Evolutionary conservation across 2,888 invertebrate genomes (phyloP).

Genomic region (Tolmerus cingulatus): DNA sequence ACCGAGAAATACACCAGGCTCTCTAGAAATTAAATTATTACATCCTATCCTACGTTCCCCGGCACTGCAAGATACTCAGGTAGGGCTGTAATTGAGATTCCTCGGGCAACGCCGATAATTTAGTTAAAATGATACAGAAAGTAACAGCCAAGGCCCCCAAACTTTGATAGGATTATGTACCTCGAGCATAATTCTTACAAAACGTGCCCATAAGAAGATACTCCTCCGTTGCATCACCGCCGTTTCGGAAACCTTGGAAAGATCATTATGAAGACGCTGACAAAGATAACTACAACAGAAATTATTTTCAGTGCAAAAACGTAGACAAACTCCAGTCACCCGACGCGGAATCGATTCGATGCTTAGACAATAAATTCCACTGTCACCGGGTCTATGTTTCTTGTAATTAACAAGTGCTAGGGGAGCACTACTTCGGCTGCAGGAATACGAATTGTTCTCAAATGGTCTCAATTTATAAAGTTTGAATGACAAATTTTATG

Average conservation of each 20-base stretch:
- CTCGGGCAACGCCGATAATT: not conserved
- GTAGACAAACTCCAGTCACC: not conserved
- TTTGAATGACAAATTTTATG: slow-evolving; percentile 41
- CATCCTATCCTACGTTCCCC: not conserved
- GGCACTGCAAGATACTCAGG: not conserved
- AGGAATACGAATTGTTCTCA: slow-evolving; percentile 34
- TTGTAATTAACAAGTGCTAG: slow-evolving; percentile 38
- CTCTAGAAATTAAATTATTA: slow-evolving; percentile 7
- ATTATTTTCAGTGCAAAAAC: not conserved
- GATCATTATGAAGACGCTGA: slow-evolving; percentile 11
- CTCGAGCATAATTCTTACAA: not conserved
- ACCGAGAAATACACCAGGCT: not conserved
- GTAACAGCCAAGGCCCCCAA: not conserved
- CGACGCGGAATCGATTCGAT: slow-evolving; percentile 8
- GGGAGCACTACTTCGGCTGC: slow-evolving; percentile 28
- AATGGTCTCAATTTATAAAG: slow-evolving; percentile 36
- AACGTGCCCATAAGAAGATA: not conserved
- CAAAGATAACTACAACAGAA: not conserved
- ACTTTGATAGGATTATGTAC: not conserved
- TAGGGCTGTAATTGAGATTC: slow-evolving; percentile 2
- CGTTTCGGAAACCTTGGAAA: not conserved
- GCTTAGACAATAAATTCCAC: slow-evolving; percentile 20
- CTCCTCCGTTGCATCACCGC: not conserved
- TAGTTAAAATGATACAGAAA: slow-evolving; percentile 23
- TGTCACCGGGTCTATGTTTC: slow-evolving; percentile 35